Conservation (phyloP, 2,888 invertebrate species). For the Neoitamus cyanurus region DNA sequence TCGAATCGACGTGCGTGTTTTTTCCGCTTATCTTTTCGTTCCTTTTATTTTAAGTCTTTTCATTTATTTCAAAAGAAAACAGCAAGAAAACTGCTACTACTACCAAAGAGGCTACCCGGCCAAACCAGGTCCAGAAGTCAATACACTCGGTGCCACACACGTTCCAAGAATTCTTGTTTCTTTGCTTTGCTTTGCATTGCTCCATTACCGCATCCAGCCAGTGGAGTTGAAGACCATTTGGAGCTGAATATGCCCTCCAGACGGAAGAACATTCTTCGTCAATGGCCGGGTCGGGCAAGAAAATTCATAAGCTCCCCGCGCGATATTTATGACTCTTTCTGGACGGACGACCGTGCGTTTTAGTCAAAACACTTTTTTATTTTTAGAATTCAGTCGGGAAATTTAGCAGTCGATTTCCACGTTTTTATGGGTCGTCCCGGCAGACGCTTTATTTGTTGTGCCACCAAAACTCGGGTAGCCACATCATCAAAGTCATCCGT, state of each 20-base stretch:
- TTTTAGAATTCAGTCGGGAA: constrained; percentile 27
- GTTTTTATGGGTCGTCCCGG: not conserved
- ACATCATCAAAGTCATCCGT: constrained; percentile 7
- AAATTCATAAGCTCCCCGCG: constrained; percentile 27
- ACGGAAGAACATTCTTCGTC: constrained; percentile 37
- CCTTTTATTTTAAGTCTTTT: constrained; percentile 28
- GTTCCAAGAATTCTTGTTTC: constrained; percentile 56
- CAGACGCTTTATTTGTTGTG: constrained; percentile 24
- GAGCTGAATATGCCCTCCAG: constrained; percentile 39
- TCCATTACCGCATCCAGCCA: constrained; percentile 22
- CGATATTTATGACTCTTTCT: constrained; percentile 30
- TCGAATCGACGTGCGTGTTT: constrained; percentile 14
- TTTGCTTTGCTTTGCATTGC: constrained; percentile 54
- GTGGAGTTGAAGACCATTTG: constrained; percentile 34
- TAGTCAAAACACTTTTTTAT: constrained; percentile 31
- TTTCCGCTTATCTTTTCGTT: constrained; percentile 4
- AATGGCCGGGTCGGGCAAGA: constrained; percentile 35
- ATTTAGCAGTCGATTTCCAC: constrained; percentile 26
- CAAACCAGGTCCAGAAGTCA: constrained; percentile 55
- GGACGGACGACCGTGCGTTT: not conserved
- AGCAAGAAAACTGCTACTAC: constrained; percentile 22
- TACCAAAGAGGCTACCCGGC: constrained; percentile 8
- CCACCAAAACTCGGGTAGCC: not conserved
- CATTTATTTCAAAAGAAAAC: constrained; percentile 27
- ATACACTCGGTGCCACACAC: constrained; percentile 55